Conservation (phyloP, 2,797 vertebrate genomes). For the Alca torda region DNA sequence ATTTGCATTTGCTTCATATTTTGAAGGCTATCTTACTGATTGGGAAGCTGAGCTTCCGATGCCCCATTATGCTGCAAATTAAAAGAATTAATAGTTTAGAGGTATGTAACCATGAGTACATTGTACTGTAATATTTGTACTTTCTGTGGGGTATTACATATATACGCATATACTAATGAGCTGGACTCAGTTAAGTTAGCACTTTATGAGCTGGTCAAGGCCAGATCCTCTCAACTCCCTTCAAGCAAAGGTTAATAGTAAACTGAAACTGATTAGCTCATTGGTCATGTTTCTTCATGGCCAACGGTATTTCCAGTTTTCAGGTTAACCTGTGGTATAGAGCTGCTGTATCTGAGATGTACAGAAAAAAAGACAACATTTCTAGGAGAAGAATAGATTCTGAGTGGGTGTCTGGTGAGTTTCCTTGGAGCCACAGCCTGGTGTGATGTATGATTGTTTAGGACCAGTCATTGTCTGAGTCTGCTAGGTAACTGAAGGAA, state of each 20-base stretch:
- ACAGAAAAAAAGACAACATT: neutral
- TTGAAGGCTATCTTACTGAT: neutral
- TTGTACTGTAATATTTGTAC: neutral
- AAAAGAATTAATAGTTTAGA: neutral
- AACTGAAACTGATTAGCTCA: neutral
- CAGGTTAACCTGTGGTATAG: neutral
- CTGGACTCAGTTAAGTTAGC: neutral
- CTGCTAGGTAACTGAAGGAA: neutral
- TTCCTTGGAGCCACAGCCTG: neutral
- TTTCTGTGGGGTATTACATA: neutral
- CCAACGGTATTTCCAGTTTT: neutral
- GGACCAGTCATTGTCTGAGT: neutral
- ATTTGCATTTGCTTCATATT: neutral
- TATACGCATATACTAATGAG: neutral
- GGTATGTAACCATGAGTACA: neutral
- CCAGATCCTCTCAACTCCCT: neutral
- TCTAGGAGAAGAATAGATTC: neutral
- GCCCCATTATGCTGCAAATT: neutral
- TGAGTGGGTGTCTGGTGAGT: neutral
- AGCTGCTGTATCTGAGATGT: neutral
- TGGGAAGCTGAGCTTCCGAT: neutral
- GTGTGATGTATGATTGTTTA: neutral
- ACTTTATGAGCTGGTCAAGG: neutral
- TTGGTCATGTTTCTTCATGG: neutral
- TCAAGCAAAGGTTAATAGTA: neutral